Percentiles rank a stretch among this genome's conserved stretches.
phyloP scores from a whole-genome alignment of 2,888 invertebrate species.

The Dicranocentrus wangi region DNA sequence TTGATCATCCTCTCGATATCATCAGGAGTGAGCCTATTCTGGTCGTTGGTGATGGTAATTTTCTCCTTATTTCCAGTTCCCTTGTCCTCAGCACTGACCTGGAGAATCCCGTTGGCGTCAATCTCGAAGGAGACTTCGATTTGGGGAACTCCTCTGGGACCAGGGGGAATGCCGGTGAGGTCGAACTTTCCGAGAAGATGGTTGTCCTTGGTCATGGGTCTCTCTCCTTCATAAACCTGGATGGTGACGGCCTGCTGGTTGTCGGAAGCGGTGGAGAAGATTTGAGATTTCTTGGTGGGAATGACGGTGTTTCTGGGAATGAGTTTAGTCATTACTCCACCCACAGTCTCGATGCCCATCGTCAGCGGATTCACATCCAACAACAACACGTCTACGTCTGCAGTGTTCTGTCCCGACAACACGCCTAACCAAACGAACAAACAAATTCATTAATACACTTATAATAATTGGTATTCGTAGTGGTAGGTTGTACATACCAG shows the following conservation, averaged over 20 bases:
- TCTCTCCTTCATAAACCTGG: slow-evolving; percentile 85
- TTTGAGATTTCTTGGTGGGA: slow-evolving; percentile 83
- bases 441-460: too few species aligned
- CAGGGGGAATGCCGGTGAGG: slow-evolving; percentile 85
- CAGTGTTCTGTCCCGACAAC: slow-evolving; percentile 80
- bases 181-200: slow-evolving; percentile 79
- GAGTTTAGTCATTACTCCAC: slow-evolving; percentile 87
- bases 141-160: slow-evolving; percentile 80
- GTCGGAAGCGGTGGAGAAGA: slow-evolving; percentile 92
- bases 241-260: slow-evolving; percentile 93
- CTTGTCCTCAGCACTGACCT: slow-evolving; percentile 78
- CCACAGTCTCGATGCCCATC: slow-evolving; percentile 78
- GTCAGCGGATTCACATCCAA: slow-evolving; percentile 84
- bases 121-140: too few species aligned
- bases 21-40: slow-evolving; percentile 86
- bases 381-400: slow-evolving; percentile 85
- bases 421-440: slow-evolving; percentile 96
- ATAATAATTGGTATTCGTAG: background rate
- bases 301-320: slow-evolving; percentile 88
- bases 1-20: slow-evolving; percentile 89
- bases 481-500: too few species aligned
- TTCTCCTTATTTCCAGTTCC: slow-evolving; percentile 87
- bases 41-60: slow-evolving; percentile 91
- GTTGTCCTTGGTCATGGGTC: slow-evolving; percentile 93
- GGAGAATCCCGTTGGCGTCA: slow-evolving; percentile 87